These are phyloP conservation scores for Drosophila sturtevanti DNA, from an alignment of 1,140 invertebrate species.

Conservation along the genomic window DNA sequence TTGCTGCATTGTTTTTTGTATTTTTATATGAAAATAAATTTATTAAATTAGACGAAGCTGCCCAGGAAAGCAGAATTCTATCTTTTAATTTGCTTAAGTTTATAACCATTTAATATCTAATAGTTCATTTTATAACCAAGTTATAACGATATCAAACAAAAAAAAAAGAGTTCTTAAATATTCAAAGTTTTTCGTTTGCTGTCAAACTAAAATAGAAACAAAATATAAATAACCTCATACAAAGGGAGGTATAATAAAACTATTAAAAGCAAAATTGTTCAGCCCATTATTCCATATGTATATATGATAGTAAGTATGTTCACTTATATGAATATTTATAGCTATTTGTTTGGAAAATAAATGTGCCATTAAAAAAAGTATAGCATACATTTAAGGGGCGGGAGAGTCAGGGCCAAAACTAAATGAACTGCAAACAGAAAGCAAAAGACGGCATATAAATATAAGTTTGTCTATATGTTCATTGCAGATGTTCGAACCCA, in stretches of 20 bases:
- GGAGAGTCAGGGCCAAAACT: slow-evolving; percentile 21
- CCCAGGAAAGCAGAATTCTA: no score
- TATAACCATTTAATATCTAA: no score
- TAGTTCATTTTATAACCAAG: no score
- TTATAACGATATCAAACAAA: not conserved
- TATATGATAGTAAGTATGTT: not conserved
- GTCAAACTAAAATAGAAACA: not conserved
- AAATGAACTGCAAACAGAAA: slow-evolving; percentile 67
- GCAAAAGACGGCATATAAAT: slow-evolving; percentile 16
- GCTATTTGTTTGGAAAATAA: slow-evolving; percentile 47
- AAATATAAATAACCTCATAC: slow-evolving; percentile 10
- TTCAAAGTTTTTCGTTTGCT: not conserved
- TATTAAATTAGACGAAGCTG: no score
- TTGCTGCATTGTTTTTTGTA: no score
- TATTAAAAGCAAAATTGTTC: slow-evolving; percentile 17
- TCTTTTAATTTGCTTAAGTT: no score
- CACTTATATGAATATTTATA: slow-evolving; percentile 49
- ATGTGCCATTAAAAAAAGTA: slow-evolving; percentile 24
- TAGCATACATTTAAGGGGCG: slow-evolving; percentile 7
- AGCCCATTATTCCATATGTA: not conserved
- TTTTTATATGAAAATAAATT: no score
- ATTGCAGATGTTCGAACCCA: slow-evolving; percentile 51
- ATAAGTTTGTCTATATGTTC: slow-evolving; percentile 20
- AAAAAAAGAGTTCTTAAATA: not conserved
- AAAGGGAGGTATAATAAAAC: slow-evolving; percentile 17